A percentile compares a stretch with the other conserved stretches of the same genome.
Evolutionary conservation across 1,140 invertebrate species (phyloP).

Genomic region (Lethrus apterus): DNA sequence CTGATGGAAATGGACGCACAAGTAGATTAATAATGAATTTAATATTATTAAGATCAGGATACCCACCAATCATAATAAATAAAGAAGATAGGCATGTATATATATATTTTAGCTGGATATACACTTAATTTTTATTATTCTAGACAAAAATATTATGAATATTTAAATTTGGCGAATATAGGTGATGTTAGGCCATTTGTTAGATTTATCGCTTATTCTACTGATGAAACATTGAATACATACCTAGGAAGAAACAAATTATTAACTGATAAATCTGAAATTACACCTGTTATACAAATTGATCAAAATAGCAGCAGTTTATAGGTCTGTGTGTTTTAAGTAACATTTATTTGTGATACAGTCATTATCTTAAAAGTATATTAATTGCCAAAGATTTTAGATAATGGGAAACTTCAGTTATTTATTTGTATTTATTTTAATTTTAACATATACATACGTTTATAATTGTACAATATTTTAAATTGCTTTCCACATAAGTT

Average conservation of each 20-base stretch:
- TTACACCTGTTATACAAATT: conserved; percentile 1
- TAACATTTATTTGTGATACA: neutral
- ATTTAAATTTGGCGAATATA: conserved; percentile 82
- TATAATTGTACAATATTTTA: too few relatives aligned
- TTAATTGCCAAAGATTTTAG: too few relatives aligned
- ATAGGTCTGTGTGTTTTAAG: conserved; percentile 3
- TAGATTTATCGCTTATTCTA: conserved; percentile 90
- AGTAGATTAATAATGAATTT: conserved; percentile 93
- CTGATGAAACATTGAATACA: conserved; percentile 86
- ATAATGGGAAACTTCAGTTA: too few relatives aligned
- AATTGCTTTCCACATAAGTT: too few relatives aligned
- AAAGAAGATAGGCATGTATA: conserved; percentile 68
- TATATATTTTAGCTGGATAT: neutral
- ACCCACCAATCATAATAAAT: conserved; percentile 90
- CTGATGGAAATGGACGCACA: conserved; percentile 91
- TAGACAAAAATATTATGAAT: conserved; percentile 73
- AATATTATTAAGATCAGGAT: conserved; percentile 95
- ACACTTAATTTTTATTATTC: conserved; percentile 18
- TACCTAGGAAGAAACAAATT: conserved; percentile 73
- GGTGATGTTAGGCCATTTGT: conserved; percentile 91
- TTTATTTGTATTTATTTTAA: too few relatives aligned
- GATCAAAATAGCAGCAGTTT: conserved; percentile 3
- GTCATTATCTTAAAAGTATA: too few relatives aligned
- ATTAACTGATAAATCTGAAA: conserved; percentile 13
- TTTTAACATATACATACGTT: too few relatives aligned